Base-by-base conservation (phyloP, 2,113 vertebrate genomes). In the Sturnira hondurensis region DNA sequence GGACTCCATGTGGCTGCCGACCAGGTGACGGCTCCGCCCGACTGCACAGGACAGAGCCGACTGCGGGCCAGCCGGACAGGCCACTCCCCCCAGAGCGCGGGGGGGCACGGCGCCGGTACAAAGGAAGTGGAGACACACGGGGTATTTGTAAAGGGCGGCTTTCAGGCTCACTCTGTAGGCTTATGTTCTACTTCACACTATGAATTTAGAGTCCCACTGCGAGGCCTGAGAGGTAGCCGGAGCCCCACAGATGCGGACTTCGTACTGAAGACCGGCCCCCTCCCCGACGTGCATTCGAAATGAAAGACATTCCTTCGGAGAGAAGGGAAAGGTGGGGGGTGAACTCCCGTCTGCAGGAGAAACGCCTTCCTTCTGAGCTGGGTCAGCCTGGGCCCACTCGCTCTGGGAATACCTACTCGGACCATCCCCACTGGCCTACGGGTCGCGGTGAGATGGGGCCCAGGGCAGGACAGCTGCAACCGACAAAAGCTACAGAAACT, bases 161-260 rank as follows among this genome's bases (percentile, higher is more conserved):
- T 47, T 73, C 31, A 52, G 20, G 47, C 47, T 77, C 19, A 33
- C 13, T 43, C 28, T 52, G n/a, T 1, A 10, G 15, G 41, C 11
- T 41, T 15, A 22, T 14, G 5, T 15, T 14, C 47, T 61, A 24
- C 45, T 33, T 70, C 36, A 54, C 28, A 52, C 43, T 45, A 45
- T 20, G 20, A 14, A 33, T 74, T 33, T 17, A 19, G 47, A 41
- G 13, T 50, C 17, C 2, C 8, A 1, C 47, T 6, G 0, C 1
- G 5, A 56, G 36, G 41, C 6, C 70, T 17, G 4, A 31, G 17
- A 17, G 41, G 15, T 3, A 28, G 5, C 31, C 24, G 28, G 17
- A n/a, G 31, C 4, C 16, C 61, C 56, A 22, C 22, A 4, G 56
- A 17, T 5, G 26, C 36, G 28, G 26, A 78, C n/a, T 26, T 5